Evolutionary conservation across 2,888 invertebrate genomes (phyloP).

Genomic region (Onchidella celtica): DNA sequence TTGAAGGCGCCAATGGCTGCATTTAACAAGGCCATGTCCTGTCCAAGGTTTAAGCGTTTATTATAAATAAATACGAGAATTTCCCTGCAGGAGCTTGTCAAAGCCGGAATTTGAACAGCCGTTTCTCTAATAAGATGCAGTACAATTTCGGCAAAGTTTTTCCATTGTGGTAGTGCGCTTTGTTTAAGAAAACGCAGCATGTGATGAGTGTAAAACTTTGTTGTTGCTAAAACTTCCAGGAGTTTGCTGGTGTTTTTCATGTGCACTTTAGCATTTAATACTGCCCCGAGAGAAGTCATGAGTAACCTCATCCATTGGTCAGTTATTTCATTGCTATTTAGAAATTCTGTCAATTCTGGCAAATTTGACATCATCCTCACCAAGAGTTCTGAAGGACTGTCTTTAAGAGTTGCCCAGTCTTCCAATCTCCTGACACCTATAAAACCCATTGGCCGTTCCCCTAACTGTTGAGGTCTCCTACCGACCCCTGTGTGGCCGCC

Average conservation of each 20-base stretch:
- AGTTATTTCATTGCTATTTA: background rate
- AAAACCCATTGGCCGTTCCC: background rate
- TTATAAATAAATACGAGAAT: background rate
- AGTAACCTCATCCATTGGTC: background rate
- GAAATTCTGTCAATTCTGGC: background rate
- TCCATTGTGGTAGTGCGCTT: background rate
- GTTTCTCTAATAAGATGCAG: background rate
- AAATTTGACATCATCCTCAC: conserved; percentile 3
- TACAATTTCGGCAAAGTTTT: background rate
- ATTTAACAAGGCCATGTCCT: background rate
- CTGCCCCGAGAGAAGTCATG: background rate
- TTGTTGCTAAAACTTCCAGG: background rate
- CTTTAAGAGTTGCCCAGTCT: background rate
- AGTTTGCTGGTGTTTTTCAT: background rate
- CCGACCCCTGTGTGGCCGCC: too few species aligned
- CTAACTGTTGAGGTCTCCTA: background rate
- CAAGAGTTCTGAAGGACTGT: background rate
- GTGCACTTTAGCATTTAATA: background rate
- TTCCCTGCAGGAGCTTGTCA: background rate
- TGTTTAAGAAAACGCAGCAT: background rate
- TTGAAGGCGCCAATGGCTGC: background rate
- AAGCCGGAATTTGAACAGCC: background rate
- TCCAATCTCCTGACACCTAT: background rate
- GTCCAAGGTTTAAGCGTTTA: background rate
- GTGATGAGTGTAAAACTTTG: background rate